These are phyloP conservation scores for Apteryx mantelli DNA, from an alignment of 2,113 vertebrate genomes.

Conservation along the genomic window DNA sequence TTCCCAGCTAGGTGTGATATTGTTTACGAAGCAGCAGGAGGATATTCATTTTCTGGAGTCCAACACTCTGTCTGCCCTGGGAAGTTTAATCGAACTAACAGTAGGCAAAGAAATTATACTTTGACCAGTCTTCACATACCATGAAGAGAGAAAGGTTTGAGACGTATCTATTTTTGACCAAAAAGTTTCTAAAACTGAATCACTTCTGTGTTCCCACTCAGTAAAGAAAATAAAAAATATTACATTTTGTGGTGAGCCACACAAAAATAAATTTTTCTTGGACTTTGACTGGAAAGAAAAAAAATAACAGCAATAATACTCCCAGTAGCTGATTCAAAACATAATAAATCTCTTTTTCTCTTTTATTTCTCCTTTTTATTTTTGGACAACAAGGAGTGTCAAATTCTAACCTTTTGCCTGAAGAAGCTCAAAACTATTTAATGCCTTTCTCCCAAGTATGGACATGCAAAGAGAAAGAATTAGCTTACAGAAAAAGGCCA, in stretches of 20 bases:
- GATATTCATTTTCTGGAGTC: constrained; percentile 70
- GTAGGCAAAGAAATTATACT: constrained; percentile 78
- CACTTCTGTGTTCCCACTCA: constrained; percentile 30
- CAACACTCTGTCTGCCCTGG: constrained; percentile 69
- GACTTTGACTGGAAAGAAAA: constrained; percentile 17
- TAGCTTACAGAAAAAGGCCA: neutral
- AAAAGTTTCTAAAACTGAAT: constrained; percentile 74
- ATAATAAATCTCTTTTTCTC: constrained; percentile 47
- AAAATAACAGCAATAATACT: constrained; percentile 18
- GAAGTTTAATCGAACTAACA: constrained; percentile 81
- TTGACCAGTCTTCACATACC: constrained; percentile 75
- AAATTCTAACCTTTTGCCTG: constrained; percentile 36
- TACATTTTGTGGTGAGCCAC: constrained; percentile 22
- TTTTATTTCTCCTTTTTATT: constrained; percentile 21
- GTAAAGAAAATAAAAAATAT: constrained; percentile 52
- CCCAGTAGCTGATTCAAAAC: constrained; percentile 55
- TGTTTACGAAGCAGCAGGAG: constrained; percentile 76
- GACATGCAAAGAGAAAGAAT: neutral
- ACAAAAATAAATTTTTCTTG: constrained; percentile 38
- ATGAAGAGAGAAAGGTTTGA: constrained; percentile 72
- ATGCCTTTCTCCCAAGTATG: neutral
- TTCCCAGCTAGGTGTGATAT: constrained; percentile 76
- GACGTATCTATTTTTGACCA: constrained; percentile 76
- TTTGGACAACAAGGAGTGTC: constrained; percentile 8
- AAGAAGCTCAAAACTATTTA: neutral